Evolutionary conservation across 1,140 invertebrate species (phyloP).

Genomic region (Asbolus verrucosus): DNA sequence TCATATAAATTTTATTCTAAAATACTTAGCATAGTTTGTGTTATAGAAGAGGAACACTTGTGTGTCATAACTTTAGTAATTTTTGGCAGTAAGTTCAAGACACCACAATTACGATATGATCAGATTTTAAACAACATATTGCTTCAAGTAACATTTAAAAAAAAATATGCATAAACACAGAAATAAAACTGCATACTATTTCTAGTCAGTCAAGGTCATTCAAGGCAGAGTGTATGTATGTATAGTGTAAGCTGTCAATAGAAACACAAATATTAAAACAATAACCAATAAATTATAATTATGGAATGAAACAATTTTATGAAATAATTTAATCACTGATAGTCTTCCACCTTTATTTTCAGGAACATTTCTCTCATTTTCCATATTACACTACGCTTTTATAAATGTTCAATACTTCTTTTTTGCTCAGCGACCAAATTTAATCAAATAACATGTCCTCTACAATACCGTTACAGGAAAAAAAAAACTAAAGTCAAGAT

Average conservation of each 20-base stretch:
- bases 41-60: constrained; percentile 48
- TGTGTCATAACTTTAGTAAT: constrained; percentile 38
- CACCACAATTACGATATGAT: constrained; percentile 57
- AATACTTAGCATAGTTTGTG: constrained; percentile 30
- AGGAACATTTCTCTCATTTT: too few species aligned
- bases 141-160: constrained; percentile 15
- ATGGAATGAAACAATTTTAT: too few species aligned
- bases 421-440: too few species aligned
- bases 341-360: too few species aligned
- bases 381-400: too few species aligned
- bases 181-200: constrained; percentile 9
- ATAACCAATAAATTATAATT: too few species aligned
- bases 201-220: constrained; percentile 23
- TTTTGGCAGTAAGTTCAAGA: constrained; percentile 53
- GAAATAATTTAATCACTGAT: too few species aligned
- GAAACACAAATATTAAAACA: too few species aligned
- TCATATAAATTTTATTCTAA: constrained; percentile 35
- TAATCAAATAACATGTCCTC: too few species aligned
- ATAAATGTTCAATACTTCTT: too few species aligned
- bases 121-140: constrained; percentile 47
- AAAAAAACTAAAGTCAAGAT: constrained; percentile 3
- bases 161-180: constrained; percentile 11
- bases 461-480: too few species aligned
- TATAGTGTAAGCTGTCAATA: not conserved
- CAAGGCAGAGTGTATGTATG: too few species aligned